Conservation (phyloP, 2,797 vertebrate species). For the Apogon talboti region DNA sequence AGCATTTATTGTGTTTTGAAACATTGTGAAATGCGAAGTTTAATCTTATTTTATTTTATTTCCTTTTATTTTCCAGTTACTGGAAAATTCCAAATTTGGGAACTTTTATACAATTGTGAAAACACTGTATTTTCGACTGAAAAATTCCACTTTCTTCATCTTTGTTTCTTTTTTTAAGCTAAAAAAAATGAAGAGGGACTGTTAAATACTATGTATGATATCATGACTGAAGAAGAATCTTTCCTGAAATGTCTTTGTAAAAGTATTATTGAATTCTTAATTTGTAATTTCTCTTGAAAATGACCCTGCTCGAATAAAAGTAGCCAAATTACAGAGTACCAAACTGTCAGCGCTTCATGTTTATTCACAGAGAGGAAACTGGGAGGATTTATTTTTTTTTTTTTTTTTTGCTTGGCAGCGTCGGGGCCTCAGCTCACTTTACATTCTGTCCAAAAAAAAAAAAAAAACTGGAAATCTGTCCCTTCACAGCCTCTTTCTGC, state of each 20-base stretch:
- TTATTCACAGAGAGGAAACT: slow-evolving; percentile 50
- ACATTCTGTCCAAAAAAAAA: slow-evolving; percentile 8
- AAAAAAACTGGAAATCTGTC: neutral
- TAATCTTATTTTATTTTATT: slow-evolving; percentile 95
- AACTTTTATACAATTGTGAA: slow-evolving; percentile 99
- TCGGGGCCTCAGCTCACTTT: slow-evolving; percentile 3
- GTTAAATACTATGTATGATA: slow-evolving; percentile 99
- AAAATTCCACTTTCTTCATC: slow-evolving; percentile 99
- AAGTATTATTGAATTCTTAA: slow-evolving; percentile 99
- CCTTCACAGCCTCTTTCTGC: slow-evolving; percentile 17
- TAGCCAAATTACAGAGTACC: slow-evolving; percentile 95
- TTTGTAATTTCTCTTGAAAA: slow-evolving; percentile 99
- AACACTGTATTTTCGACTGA: slow-evolving; percentile 99
- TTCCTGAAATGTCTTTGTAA: slow-evolving; percentile 99
- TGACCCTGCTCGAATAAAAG: slow-evolving; percentile 99
- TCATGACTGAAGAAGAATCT: slow-evolving; percentile 96
- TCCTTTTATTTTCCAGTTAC: slow-evolving; percentile 96
- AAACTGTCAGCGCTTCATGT: slow-evolving; percentile 56
- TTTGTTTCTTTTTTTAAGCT: slow-evolving; percentile 92
- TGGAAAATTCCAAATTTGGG: slow-evolving; percentile 99
- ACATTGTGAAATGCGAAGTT: slow-evolving; percentile 99
- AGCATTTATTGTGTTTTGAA: slow-evolving; percentile 99
- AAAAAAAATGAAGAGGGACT: slow-evolving; percentile 98
- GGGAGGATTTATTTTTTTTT: neutral
- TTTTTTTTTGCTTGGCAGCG: slow-evolving; percentile 4